Base-by-base conservation (phyloP, 2,113 vertebrate genomes). In the Hystrix brachyura region DNA sequence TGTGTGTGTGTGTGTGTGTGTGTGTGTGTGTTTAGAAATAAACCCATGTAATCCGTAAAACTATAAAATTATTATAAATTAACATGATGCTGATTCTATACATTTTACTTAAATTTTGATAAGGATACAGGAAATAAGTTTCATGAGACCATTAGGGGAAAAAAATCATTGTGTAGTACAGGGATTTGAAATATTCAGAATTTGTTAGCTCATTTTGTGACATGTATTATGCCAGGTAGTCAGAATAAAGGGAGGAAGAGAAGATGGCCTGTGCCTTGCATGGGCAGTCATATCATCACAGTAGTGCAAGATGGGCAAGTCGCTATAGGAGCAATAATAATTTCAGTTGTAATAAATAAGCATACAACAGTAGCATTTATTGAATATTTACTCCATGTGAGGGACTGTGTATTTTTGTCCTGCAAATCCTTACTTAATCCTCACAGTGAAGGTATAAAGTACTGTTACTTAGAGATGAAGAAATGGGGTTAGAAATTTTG, bases 81-180 rank as follows among this genome's bases (percentile, higher is more conserved):
- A 92, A 79, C 94, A 29, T 83, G 48, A 65, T 53, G 14, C 25
- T 80, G 81, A 48, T 21, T 92, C 64, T 76, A 38, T 95, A 79
- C 80, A 76, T 85, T 96, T 94, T 88, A 64, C 32, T 87, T 92
- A 43, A 59, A 95, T 95, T 96, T 94, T 32, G 64, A 51, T 62
- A 65, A 65, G 51, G 72, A 46, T 48, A 46, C 53, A 74, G 46
- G 93, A 91, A 85, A 43, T 81, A 79, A 86, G 10, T 60, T 85
- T 92, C 46, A 8, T 87, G 83, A 96, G 92, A 62, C 60, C 5
- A 2, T 57, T 90, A 59, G 57, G 8, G 6, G n/a, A n/a, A 76
- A 82, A 76, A 74, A 95, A 51, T 7, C 64, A 34, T 89, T 90
- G 34, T n/a, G 19, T 17, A 43, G 23, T 79, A 25, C 23, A 65